Evolutionary conservation across 2,113 vertebrate species (phyloP).

Genomic region (Laticauda laticaudata): DNA sequence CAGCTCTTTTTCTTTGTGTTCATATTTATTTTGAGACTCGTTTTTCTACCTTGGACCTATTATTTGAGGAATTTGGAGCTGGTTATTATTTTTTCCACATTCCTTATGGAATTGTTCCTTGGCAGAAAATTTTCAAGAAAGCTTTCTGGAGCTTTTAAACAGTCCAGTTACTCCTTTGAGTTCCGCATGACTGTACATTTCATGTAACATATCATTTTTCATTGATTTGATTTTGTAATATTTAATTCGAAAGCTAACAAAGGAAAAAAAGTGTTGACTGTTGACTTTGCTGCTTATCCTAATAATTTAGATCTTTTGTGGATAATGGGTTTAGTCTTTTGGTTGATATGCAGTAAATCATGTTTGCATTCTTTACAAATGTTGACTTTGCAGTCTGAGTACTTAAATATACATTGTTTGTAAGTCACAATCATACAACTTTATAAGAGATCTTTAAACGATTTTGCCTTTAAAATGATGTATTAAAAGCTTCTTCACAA

Average conservation of each 20-base stretch:
- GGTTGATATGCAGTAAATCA: not conserved
- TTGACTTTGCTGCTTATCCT: conserved; percentile 6
- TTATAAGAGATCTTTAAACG: not conserved
- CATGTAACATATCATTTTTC: conserved; percentile 43
- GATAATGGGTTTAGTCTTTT: conserved; percentile 16
- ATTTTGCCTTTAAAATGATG: not conserved
- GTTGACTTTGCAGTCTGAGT: not conserved
- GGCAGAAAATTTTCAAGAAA: not conserved
- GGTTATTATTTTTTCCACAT: conserved; percentile 9
- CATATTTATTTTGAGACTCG: conserved; percentile 33
- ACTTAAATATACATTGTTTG: not conserved
- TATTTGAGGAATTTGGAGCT: not conserved
- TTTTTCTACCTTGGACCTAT: conserved; percentile 40
- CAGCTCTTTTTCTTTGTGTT: conserved; percentile 42
- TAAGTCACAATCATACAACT: not conserved
- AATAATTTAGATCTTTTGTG: conserved; percentile 24
- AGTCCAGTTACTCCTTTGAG: not conserved
- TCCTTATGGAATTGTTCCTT: not conserved
- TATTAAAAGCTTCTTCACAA: not conserved
- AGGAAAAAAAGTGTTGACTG: conserved; percentile 22
- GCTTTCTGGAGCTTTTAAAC: conserved; percentile 25
- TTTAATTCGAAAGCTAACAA: conserved; percentile 41
- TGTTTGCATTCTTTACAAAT: not conserved
- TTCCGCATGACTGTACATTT: conserved; percentile 62
- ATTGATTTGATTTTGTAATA: conserved; percentile 41